Conservation (phyloP, 2,113 vertebrate genomes). For the Notiomystis cincta region DNA sequence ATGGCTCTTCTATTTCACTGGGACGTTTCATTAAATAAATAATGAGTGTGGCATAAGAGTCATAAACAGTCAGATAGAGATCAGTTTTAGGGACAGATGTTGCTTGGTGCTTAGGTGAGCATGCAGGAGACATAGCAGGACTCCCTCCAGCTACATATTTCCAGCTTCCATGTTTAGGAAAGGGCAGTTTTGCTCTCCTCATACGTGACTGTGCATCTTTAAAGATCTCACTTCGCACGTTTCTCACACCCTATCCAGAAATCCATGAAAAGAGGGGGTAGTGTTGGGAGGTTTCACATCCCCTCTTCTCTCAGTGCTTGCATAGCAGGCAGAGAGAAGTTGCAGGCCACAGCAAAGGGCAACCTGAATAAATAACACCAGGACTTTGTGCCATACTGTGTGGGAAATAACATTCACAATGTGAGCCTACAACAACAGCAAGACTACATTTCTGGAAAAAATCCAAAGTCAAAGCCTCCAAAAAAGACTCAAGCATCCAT, state of each 20-base stretch:
- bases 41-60: neutral
- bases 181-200: neutral
- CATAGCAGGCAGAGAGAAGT: neutral
- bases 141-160: neutral
- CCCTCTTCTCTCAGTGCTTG: neutral
- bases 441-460: neutral
- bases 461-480: neutral
- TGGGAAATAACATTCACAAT: neutral
- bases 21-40: slow-evolving; percentile 8
- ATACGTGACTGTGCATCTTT: fast-evolving
- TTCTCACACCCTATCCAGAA: neutral
- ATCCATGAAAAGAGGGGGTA: neutral
- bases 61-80: neutral
- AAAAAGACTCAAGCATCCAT: slow-evolving; percentile 1
- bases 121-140: neutral
- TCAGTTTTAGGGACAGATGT: neutral
- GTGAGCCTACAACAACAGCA: neutral
- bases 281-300: neutral
- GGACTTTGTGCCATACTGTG: neutral
- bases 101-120: neutral
- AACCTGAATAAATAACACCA: neutral
- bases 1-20: slow-evolving; percentile 37
- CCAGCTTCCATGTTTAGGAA: neutral
- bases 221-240: neutral
- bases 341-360: neutral